Percentiles rank a stretch among this genome's conserved stretches.
phyloP scores from a whole-genome alignment of 2,113 vertebrate genomes.

The Panthera leo region DNA sequence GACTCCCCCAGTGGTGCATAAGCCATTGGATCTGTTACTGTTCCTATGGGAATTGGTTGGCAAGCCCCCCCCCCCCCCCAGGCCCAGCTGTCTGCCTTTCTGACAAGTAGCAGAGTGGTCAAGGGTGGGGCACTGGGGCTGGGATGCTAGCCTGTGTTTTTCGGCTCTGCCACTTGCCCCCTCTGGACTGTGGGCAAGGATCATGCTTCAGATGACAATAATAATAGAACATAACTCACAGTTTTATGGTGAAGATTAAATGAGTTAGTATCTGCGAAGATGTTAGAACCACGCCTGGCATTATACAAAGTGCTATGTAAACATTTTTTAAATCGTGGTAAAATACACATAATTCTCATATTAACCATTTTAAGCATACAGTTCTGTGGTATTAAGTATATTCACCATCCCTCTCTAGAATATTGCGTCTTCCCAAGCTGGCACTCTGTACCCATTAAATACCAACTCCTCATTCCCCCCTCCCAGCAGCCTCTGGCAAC shows the following conservation, averaged over 20 bases:
- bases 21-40: neutral
- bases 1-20: too few relatives aligned
- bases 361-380: neutral
- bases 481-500: too few relatives aligned
- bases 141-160: neutral
- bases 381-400: neutral
- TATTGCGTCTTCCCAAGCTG: neutral
- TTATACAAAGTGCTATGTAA: neutral
- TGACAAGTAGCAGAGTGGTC: neutral
- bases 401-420: neutral
- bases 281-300: neutral
- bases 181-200: neutral
- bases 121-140: neutral
- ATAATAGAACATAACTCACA: neutral
- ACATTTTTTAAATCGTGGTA: neutral
- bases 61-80: too few relatives aligned
- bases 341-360: neutral
- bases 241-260: too few relatives aligned
- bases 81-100: neutral
- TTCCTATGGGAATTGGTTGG: neutral
- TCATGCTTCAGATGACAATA: neutral
- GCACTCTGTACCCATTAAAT: neutral
- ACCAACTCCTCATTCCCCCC: rapidly evolving
- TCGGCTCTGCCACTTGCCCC: neutral
- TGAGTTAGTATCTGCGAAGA: neutral